A percentile compares a stretch with the other conserved stretches of the same genome.
These are phyloP conservation scores for Typhlichthys eigenmanni DNA, from an alignment of 2,797 vertebrate species.

Conservation along the genomic window DNA sequence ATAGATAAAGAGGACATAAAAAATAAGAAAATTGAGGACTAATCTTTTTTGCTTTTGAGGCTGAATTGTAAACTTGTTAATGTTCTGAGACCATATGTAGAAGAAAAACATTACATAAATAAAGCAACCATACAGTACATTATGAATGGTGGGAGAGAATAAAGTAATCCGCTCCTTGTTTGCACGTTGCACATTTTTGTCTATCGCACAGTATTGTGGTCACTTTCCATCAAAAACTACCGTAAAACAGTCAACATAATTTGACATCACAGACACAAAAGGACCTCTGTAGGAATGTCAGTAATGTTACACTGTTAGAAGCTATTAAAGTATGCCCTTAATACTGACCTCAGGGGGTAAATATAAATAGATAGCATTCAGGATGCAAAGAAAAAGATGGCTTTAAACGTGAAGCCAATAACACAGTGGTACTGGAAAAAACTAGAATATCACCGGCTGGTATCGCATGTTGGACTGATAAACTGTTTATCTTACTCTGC, in stretches of 20 bases:
- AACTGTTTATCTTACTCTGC: no score
- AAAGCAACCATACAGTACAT: not conserved
- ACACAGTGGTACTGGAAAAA: slow-evolving; percentile 60
- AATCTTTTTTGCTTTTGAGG: slow-evolving; percentile 17
- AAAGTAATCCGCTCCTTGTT: slow-evolving; percentile 24
- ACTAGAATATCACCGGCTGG: slow-evolving; percentile 19
- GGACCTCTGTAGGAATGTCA: slow-evolving; percentile 1
- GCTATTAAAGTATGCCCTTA: no score
- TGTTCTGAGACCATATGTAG: not conserved
- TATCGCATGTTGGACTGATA: not conserved
- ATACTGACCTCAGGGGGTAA: no score
- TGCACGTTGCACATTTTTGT: slow-evolving; percentile 27
- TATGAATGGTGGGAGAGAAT: slow-evolving; percentile 5
- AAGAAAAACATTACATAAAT: not conserved
- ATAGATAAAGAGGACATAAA: not conserved
- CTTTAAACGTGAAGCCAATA: slow-evolving; percentile 25
- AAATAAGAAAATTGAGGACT: slow-evolving; percentile 12
- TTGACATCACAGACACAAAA: slow-evolving; percentile 4
- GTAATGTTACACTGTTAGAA: not conserved
- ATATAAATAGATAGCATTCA: no score
- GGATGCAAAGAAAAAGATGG: no score
- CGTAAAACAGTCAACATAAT: no score
- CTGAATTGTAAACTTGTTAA: not conserved
- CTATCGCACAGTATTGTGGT: slow-evolving; percentile 66
- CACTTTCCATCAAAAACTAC: slow-evolving; percentile 16